phyloP scores from a whole-genome alignment of 2,888 invertebrate genomes.

The Perizoma affinitatum region DNA sequence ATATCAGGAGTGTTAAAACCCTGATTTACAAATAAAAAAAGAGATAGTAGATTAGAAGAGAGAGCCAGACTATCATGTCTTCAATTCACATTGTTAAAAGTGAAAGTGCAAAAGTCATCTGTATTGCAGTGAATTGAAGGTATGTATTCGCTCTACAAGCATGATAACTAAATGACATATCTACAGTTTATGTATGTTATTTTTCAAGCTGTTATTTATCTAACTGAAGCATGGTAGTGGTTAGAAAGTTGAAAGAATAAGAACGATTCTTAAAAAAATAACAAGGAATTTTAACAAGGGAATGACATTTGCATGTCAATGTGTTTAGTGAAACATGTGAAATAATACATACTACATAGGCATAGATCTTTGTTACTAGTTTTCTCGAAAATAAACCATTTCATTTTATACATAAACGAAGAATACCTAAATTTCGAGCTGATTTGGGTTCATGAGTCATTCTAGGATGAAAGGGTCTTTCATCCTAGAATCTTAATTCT shows the following conservation, averaged over 20 bases:
- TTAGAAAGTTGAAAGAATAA: not conserved
- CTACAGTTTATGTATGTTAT: constrained; percentile 47
- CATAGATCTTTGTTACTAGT: no score
- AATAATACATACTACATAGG: no score
- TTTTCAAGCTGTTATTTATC: constrained; percentile 54
- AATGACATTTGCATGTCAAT: not conserved
- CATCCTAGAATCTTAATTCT: no score
- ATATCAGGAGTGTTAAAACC: constrained; percentile 6
- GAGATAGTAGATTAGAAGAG: constrained; percentile 57
- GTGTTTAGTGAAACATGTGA: no score
- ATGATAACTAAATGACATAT: constrained; percentile 63
- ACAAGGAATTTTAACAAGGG: not conserved
- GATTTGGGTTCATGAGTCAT: not conserved
- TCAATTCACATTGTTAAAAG: constrained; percentile 71
- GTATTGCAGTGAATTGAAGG: constrained; percentile 74
- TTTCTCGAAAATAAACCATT: no score
- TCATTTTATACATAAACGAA: not conserved
- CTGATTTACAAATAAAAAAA: constrained; percentile 20
- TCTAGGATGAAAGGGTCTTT: not conserved
- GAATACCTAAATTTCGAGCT: not conserved
- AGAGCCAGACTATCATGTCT: constrained; percentile 83
- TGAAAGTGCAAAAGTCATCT: constrained; percentile 58
- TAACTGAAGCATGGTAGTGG: constrained; percentile 49
- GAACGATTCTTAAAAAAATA: not conserved
- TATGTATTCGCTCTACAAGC: constrained; percentile 82